A percentile compares a stretch with the other conserved stretches of the same genome.
Evolutionary conservation across 2,888 invertebrate genomes (phyloP).

Genomic region (Idaea straminata): DNA sequence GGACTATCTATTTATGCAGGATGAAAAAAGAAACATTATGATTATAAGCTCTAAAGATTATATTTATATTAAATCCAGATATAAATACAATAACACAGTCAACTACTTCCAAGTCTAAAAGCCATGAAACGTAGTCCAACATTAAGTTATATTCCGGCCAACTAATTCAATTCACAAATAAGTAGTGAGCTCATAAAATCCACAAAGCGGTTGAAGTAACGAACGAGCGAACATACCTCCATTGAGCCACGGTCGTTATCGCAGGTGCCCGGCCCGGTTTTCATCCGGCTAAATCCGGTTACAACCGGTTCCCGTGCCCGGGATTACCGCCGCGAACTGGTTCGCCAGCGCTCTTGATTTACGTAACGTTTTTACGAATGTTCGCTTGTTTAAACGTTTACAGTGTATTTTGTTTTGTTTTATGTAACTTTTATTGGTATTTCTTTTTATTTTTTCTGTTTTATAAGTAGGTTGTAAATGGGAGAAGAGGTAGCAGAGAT

Average conservation of each 20-base stretch:
- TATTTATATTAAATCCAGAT: not conserved
- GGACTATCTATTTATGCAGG: too few species aligned
- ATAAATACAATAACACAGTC: not conserved
- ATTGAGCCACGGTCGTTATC: conserved; percentile 60
- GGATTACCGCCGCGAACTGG: conserved; percentile 73
- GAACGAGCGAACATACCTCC: conserved; percentile 24
- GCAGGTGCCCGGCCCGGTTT: conserved; percentile 66
- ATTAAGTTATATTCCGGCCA: conserved; percentile 8
- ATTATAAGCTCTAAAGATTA: not conserved
- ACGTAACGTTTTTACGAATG: conserved; percentile 43
- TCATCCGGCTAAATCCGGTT: conserved; percentile 59
- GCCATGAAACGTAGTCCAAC: not conserved
- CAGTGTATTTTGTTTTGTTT: not conserved
- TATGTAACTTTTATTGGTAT: not conserved
- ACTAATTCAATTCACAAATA: conserved; percentile 22
- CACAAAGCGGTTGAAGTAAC: conserved; percentile 20
- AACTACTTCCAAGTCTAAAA: not conserved
- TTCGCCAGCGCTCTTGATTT: conserved; percentile 72
- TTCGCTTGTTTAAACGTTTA: conserved; percentile 7
- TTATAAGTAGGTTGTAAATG: conserved; percentile 1
- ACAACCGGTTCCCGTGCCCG: conserved; percentile 63
- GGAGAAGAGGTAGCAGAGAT: not conserved
- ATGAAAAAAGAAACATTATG: too few species aligned
- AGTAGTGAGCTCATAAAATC: conserved; percentile 17
- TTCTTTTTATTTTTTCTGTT: not conserved